These are phyloP conservation scores for Lysandra bellargus DNA, from an alignment of 2,888 invertebrate species.

Conservation along the genomic window DNA sequence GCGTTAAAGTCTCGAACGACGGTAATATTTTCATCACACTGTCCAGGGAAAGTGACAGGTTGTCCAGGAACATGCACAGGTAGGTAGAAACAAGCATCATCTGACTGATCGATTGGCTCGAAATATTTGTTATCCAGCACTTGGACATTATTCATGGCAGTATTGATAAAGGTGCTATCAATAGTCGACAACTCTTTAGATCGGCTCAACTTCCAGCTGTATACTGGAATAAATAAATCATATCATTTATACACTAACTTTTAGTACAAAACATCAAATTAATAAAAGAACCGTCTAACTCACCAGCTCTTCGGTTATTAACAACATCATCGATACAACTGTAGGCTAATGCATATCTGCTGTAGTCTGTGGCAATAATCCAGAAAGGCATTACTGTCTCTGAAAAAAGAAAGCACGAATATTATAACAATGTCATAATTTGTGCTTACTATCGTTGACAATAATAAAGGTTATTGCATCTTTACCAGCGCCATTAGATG, in stretches of 20 bases:
- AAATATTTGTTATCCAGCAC: slow-evolving; percentile 58
- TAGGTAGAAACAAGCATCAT: slow-evolving; percentile 59
- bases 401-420: slow-evolving; percentile 39
- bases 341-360: slow-evolving; percentile 80
- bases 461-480: slow-evolving; percentile 12
- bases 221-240: slow-evolving; percentile 51
- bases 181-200: slow-evolving; percentile 45
- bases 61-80: slow-evolving; percentile 56
- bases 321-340: slow-evolving; percentile 75
- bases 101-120: slow-evolving; percentile 52
- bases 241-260: not conserved
- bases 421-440: not conserved
- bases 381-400: slow-evolving; percentile 46
- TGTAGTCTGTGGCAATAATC: slow-evolving; percentile 76
- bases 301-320: slow-evolving; percentile 59
- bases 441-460: not conserved
- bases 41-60: slow-evolving; percentile 58
- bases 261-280: not conserved
- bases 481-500: slow-evolving; percentile 50
- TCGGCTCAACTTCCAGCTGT: slow-evolving; percentile 69
- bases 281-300: not conserved
- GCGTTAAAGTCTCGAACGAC: slow-evolving; percentile 56
- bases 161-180: slow-evolving; percentile 50
- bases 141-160: slow-evolving; percentile 46
- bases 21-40: slow-evolving; percentile 56